Evolutionary conservation across 2,113 vertebrate species (phyloP).

Genomic region (Apodemus sylvaticus): DNA sequence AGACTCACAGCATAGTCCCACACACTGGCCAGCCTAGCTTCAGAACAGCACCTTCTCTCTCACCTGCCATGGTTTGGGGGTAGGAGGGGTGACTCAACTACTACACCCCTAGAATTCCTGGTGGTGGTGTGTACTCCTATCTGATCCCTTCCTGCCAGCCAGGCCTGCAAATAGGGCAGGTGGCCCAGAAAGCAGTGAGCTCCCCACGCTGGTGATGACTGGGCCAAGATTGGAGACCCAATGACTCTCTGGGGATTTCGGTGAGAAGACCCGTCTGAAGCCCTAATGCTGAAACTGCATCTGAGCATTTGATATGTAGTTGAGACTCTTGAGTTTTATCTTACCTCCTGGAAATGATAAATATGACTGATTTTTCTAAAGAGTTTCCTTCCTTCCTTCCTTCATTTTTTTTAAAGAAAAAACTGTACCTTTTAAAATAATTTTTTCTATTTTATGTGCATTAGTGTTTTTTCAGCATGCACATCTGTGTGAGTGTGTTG

Average conservation of each 20-base stretch:
- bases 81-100: conserved; percentile 20
- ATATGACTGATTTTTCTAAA: background rate
- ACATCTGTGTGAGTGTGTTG: background rate
- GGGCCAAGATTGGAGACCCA: background rate
- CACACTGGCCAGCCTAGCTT: background rate
- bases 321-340: conserved; percentile 22
- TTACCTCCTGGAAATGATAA: background rate
- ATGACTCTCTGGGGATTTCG: background rate
- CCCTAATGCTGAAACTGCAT: background rate
- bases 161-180: background rate
- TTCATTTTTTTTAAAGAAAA: background rate
- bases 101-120: conserved; percentile 30
- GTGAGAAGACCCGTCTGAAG: background rate
- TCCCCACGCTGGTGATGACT: background rate
- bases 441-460: background rate
- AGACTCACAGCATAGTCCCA: background rate
- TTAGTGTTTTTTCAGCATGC: background rate
- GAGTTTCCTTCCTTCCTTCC: background rate
- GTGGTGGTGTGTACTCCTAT: background rate
- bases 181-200: background rate
- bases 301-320: background rate
- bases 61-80: background rate
- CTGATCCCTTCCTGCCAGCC: conserved; percentile 35
- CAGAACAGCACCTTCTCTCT: background rate
- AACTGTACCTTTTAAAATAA: background rate